Evolutionary conservation across 2,797 vertebrate species (phyloP).

Genomic region (Galago senegalensis): DNA sequence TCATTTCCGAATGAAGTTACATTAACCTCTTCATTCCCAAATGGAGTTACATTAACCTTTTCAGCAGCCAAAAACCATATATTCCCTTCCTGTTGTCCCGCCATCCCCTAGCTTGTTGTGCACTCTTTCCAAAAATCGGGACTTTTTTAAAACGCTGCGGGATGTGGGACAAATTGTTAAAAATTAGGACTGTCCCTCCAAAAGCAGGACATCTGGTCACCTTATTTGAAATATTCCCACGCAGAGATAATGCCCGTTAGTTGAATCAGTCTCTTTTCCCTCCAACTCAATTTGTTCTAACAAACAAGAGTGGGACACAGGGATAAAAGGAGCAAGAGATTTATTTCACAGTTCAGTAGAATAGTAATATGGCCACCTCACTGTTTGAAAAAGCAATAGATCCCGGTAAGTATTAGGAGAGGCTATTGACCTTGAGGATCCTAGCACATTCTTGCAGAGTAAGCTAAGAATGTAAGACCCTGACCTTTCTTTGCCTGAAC

Average conservation of each 20-base stretch:
- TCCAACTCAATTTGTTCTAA: conserved; percentile 42
- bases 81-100: too few relatives aligned
- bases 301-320: neutral
- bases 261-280: neutral
- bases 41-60: too few relatives aligned
- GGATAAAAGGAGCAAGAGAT: neutral
- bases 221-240: neutral
- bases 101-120: too few relatives aligned
- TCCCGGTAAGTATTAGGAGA: neutral
- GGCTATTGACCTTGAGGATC: neutral
- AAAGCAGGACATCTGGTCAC: too few relatives aligned
- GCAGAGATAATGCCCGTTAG: neutral
- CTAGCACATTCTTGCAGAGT: neutral
- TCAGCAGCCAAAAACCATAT: too few relatives aligned
- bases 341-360: neutral
- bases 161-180: too few relatives aligned
- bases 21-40: too few relatives aligned
- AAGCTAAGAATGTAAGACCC: neutral
- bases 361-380: neutral
- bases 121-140: too few relatives aligned
- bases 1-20: too few relatives aligned
- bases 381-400: neutral
- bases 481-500: neutral
- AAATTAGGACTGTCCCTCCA: too few relatives aligned
- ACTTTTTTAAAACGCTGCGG: too few relatives aligned